These are phyloP conservation scores for Ophthalmolycus amberensis DNA, from an alignment of 2,113 vertebrate genomes.

Conservation along the genomic window DNA sequence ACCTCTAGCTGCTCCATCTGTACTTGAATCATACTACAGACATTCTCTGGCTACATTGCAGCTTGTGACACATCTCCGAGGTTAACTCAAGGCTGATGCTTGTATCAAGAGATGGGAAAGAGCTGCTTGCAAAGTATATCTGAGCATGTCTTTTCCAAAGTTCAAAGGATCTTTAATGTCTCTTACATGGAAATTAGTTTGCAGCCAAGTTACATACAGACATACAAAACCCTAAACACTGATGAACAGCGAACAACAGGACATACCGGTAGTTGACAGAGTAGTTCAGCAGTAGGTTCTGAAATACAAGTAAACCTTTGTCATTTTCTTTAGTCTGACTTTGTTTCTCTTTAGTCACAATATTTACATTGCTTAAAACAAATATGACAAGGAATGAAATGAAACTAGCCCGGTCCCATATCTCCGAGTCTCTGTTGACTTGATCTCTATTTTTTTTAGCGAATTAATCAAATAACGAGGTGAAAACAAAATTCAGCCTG, in stretches of 20 bases:
- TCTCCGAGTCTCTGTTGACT: not conserved
- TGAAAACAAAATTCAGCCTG: not conserved
- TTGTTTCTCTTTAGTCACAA: not conserved
- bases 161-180: not conserved
- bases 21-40: conserved; percentile 18
- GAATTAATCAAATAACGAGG: not conserved
- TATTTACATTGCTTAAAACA: not conserved
- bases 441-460: not conserved
- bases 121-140: not conserved
- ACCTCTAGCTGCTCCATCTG: conserved; percentile 27
- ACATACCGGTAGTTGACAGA: not conserved
- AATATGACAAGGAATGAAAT: not conserved
- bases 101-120: not conserved
- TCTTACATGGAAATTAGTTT: not conserved
- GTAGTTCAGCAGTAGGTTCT: not conserved
- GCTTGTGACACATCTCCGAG: conserved; percentile 19
- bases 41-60: not conserved
- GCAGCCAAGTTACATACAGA: not conserved
- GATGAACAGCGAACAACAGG: not conserved
- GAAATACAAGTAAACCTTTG: not conserved
- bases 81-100: not conserved
- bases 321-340: not conserved
- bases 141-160: not conserved
- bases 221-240: not conserved
- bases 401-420: not conserved